Base-by-base conservation (phyloP, 2,797 vertebrate species). In the Sebastolobus altivelis region DNA sequence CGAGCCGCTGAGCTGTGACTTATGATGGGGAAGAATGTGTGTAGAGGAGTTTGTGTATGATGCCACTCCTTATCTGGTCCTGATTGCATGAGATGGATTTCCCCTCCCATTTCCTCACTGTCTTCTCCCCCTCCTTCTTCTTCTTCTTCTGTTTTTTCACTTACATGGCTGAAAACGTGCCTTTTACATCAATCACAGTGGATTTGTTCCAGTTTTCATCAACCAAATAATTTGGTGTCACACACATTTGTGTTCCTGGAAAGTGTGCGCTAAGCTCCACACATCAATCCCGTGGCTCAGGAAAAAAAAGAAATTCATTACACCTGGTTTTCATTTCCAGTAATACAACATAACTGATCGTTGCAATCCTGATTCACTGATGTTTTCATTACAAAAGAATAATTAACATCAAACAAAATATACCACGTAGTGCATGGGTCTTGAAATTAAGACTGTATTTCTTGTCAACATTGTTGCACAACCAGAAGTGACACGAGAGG, bases 71-170 rank as follows among this genome's bases (percentile, higher is more conserved):
- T 72, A 89, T 88, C 79, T 80, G 62, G 20, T 79, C 65, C 38
- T 80, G 80, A 86, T 82, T 85, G 60, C 70, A 69, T 38, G 33
- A 87, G 82, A 89, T 88, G 67, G 76, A 90, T 80, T 77, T 75
- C 38, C 31, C 65, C 67, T 69, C 63, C 27, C n/a, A 49, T 78
- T 80, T 58, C 62, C 37, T 49, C 60, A 27, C 67, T 72, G 73
- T 63, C 49, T 13, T 62, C 67, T 72, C 54, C 59, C 18, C 22
- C 46, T 54, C 10, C 10, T 12, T 16, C 31, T 33, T 6, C 3
- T 33, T 6, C 3, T 4, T 49, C 43, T 2, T 71, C 59, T 77
- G 43, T 61, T 74, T 65, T 67, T 67, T 29, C 25, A 59, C 49
- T 68, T 72, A 65, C 61, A 70, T 31, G 12, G 68, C 38, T 65